Evolutionary conservation across 2,113 vertebrate species (phyloP), one percentile per base, ranked within the genome.

Genomic region (Brevimyrus niger): DNA sequence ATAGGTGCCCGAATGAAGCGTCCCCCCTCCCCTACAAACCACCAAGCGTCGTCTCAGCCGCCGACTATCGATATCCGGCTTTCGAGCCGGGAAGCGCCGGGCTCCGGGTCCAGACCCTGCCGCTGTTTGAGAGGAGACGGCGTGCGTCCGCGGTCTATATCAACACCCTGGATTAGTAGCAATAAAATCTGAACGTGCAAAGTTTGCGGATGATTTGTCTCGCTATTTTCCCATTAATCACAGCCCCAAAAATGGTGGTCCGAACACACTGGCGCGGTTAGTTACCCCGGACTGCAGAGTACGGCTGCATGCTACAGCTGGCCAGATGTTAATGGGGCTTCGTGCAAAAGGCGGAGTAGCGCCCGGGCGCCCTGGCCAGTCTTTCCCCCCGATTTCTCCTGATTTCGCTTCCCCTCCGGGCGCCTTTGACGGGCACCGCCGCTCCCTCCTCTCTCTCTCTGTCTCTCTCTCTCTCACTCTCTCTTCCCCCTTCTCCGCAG

Each of bases 1-100:
- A 27, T 69, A 10, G n/a, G n/a, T 13, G 89, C 92, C 87, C 65
- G 9, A 89, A 55, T 88, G 89, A 87, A 76, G 86, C 53, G 42
- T n/a, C 42, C 21, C 44, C 44, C 47, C 35, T 69, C 21, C 21
- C n/a, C 19, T 44, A 15, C 42, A 88, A 38, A 15, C 27, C 76
- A 42, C 31, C 11, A 35, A 82, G 76, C 76, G 76, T 21, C 19
- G 42, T 19, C 10, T 38, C 21, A 23, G 7, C 38, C 6, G 35
- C 31, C 5, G 73, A 42, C 35, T 15, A 11, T 38, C 73, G 35
- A 80, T 80, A 17, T 35, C 4, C 73, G 35, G 69, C 69, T 65
- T 65, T n/a, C 2, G 80, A 83, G 38, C 31, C 38, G 80, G 80
- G 42, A 23, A 44, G 10, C 44, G 0, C 44, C 82, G 38, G 19